Base-by-base conservation (phyloP, 2,888 invertebrate species). In the Halocaridina rubra region DNA sequence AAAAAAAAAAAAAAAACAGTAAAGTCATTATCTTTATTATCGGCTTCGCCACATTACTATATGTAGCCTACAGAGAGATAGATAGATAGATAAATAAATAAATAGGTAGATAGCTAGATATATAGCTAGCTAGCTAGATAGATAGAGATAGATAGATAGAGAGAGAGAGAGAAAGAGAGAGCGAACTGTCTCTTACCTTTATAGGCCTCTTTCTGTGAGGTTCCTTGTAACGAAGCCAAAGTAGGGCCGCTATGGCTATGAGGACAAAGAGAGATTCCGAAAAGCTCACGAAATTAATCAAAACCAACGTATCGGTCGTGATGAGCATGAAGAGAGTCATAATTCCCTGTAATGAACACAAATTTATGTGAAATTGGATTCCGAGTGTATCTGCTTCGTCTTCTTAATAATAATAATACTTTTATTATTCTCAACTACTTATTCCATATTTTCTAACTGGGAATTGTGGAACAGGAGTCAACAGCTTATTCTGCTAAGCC, bases 271-370 rank as follows among this genome's bases (percentile, higher is more conserved):
- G 91, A 81, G 97, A 95, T 92, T 98, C 98, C 82, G 97, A 96
- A 89, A 96, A 96, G 85, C 95, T 96, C 86, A 96, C 95, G 91
- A 96, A 97, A 91, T 97, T 96, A 90, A 98, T 97, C 85, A 98
- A 93, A 8, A 94, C 94, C 90, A 97, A 96, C 78, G 97, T 95
- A 91, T 97, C 95, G 90, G 94, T 94, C 71, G 95, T 95, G 89
- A 96, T 92, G 88, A 97, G 92, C 90, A 97, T 93, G 75, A 94
- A 92, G 87, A 98, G 91, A 0, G 98, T 97, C 89, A 97, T 94
- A 88, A 96, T 89, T 90, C 97, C 96, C 98, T 96, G 85, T 8
- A n/a, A n/a, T n/a, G n/a, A n/a, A n/a, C n/a, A n/a, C n/a, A n/a
- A n/a, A n/a, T 8, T 27, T 57, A 57, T 16, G 24, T 19, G 30